Percentiles rank a stretch among this genome's conserved stretches.
These are phyloP conservation scores for Phymastichus coffea DNA, from an alignment of 1,140 invertebrate species.

Conservation along the genomic window DNA sequence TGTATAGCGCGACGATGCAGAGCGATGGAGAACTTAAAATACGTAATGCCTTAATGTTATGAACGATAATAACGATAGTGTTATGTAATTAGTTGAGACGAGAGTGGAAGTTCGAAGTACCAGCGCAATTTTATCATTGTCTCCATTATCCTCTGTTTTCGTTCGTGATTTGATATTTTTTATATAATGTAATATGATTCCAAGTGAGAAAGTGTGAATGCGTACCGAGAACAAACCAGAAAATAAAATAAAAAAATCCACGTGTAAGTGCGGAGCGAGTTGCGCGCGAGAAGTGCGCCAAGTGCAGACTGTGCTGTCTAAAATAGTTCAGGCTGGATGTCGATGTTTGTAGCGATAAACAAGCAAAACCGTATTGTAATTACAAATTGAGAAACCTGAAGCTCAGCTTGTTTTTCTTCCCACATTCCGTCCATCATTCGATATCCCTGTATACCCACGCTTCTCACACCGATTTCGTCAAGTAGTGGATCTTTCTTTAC, in stretches of 20 bases:
- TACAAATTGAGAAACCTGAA: slow-evolving; percentile 51
- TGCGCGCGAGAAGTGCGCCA: slow-evolving; percentile 30
- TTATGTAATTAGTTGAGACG: slow-evolving; percentile 45
- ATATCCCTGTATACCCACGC: no score
- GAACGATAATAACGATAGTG: slow-evolving; percentile 54
- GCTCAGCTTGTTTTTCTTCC: slow-evolving; percentile 27
- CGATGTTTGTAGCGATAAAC: slow-evolving; percentile 54
- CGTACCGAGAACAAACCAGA: slow-evolving; percentile 11
- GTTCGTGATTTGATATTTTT: slow-evolving; percentile 56
- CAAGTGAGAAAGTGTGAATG: slow-evolving; percentile 24
- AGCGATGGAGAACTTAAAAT: slow-evolving; percentile 47
- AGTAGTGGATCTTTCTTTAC: slow-evolving; percentile 20
- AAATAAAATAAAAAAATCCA: slow-evolving; percentile 34
- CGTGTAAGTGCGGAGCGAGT: slow-evolving; percentile 21
- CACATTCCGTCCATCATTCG: no score
- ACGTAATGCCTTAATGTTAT: slow-evolving; percentile 57
- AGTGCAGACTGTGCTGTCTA: slow-evolving; percentile 51
- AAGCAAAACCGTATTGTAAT: slow-evolving; percentile 48
- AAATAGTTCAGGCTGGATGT: slow-evolving; percentile 57
- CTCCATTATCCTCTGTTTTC: slow-evolving; percentile 40
- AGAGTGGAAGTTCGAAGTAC: slow-evolving; percentile 17
- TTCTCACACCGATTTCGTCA: no score
- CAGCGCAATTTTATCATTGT: slow-evolving; percentile 29
- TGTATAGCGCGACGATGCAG: slow-evolving; percentile 28
- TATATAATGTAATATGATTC: slow-evolving; percentile 43